Evolutionary conservation across 2,797 vertebrate genomes (phyloP).

Genomic region (Remorina albescens): DNA sequence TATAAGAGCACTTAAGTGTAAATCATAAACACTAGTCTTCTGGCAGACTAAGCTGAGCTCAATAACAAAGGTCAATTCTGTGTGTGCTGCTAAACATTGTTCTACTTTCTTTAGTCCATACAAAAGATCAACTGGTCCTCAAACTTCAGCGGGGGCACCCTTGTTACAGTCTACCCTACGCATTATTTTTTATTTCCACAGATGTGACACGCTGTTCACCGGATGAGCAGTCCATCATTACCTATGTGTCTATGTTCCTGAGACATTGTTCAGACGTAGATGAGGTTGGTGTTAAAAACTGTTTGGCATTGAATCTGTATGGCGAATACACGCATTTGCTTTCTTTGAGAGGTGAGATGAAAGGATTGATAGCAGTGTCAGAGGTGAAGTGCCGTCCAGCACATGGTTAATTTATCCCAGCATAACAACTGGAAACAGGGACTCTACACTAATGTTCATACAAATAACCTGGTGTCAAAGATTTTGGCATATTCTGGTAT

Average conservation of each 20-base stretch:
- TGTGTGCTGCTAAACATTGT: neutral
- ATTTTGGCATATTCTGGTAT: neutral
- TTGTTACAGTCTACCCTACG: neutral
- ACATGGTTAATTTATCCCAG: neutral
- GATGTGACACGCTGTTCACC: constrained; percentile 87
- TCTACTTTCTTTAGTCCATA: neutral
- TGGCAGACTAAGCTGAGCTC: neutral
- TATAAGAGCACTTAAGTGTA: neutral
- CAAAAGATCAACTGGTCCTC: neutral
- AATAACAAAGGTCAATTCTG: neutral
- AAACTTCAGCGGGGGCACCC: neutral
- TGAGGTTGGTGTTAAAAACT: constrained; percentile 78
- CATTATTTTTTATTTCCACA: constrained; percentile 54
- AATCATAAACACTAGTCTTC: neutral
- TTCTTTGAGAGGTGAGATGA: neutral
- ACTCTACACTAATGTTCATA: neutral
- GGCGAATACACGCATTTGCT: neutral
- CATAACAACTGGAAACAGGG: neutral
- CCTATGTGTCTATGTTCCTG: constrained; percentile 92
- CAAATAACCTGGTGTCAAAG: neutral
- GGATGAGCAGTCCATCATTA: constrained; percentile 93
- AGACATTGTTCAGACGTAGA: constrained; percentile 84
- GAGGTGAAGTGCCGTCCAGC: neutral
- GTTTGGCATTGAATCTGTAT: neutral
- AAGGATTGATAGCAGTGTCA: neutral